Evolutionary conservation across 2,113 vertebrate genomes (phyloP).

Genomic region (Pantherophis guttatus): DNA sequence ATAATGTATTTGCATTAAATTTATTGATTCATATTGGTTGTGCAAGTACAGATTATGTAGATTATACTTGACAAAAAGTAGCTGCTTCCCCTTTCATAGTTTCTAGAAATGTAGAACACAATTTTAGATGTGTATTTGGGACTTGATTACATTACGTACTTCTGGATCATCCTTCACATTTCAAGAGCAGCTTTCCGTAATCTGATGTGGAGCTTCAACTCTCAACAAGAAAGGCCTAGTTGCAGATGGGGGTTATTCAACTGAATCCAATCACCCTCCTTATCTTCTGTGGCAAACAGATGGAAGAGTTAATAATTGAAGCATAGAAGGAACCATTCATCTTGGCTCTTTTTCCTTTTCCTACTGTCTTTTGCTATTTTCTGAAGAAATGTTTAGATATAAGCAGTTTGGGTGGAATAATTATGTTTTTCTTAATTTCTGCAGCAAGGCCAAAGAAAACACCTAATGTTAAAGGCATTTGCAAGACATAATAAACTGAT

Average conservation of each 20-base stretch:
- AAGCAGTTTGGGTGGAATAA: neutral
- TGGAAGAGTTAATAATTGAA: neutral
- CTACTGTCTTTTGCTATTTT: neutral
- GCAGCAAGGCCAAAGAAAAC: slow-evolving; percentile 73
- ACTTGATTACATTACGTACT: neutral
- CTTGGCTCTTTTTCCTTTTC: neutral
- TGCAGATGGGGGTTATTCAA: neutral
- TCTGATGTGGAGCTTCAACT: neutral
- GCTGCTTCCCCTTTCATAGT: neutral
- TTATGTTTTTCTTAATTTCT: slow-evolving; percentile 40
- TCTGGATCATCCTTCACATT: neutral
- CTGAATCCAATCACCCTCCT: neutral
- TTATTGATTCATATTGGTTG: neutral
- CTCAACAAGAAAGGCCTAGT: neutral
- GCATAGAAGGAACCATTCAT: neutral
- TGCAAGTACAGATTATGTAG: neutral
- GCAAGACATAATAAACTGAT: slow-evolving; percentile 88
- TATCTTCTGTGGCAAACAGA: neutral
- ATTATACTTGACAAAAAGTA: neutral
- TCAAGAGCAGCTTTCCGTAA: neutral
- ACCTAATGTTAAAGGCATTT: slow-evolving; percentile 81
- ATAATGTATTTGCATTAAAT: neutral
- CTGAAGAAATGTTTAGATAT: slow-evolving; percentile 1
- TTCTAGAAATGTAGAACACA: neutral
- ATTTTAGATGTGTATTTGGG: neutral